Conservation (phyloP, 2,888 invertebrate genomes). For the Andrena marginata region DNA sequence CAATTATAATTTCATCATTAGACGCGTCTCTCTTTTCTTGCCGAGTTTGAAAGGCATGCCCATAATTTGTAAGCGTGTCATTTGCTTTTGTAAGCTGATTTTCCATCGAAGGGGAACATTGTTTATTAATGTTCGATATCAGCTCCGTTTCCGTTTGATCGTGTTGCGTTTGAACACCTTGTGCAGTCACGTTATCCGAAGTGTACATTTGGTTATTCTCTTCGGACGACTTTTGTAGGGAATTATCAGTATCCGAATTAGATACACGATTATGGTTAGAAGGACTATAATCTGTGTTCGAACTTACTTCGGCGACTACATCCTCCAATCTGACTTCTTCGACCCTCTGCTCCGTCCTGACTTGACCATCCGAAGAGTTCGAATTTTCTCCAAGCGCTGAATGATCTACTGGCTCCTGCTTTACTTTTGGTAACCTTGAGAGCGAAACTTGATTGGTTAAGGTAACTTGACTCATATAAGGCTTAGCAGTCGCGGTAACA, state of each 20-base stretch:
- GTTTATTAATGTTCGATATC: conserved; percentile 66
- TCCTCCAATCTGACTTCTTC: conserved; percentile 83
- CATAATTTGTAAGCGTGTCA: conserved; percentile 73
- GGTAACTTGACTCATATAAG: conserved; percentile 80
- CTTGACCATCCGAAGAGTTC: conserved; percentile 82
- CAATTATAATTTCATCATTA: conserved; percentile 76
- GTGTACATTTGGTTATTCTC: conserved; percentile 74
- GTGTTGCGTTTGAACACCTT: conserved; percentile 70
- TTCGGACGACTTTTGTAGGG: conserved; percentile 75
- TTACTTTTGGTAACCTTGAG: conserved; percentile 79
- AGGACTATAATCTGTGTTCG: conserved; percentile 80
- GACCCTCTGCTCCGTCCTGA: conserved; percentile 82
- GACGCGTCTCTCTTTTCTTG: conserved; percentile 72
- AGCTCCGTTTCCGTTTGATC: conserved; percentile 66
- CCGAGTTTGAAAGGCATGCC: conserved; percentile 68
- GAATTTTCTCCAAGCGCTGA: conserved; percentile 83
- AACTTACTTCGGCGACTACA: conserved; percentile 81
- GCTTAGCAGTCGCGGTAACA: conserved; percentile 82
- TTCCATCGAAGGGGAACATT: conserved; percentile 57
- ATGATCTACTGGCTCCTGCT: conserved; percentile 79
- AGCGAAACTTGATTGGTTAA: conserved; percentile 82
- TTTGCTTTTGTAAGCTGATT: conserved; percentile 66
- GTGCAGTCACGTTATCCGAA: conserved; percentile 66
- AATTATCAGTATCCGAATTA: conserved; percentile 77
- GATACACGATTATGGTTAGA: conserved; percentile 76